Evolutionary conservation across 2,888 invertebrate species (phyloP).

Genomic region (Atethmia centrago): DNA sequence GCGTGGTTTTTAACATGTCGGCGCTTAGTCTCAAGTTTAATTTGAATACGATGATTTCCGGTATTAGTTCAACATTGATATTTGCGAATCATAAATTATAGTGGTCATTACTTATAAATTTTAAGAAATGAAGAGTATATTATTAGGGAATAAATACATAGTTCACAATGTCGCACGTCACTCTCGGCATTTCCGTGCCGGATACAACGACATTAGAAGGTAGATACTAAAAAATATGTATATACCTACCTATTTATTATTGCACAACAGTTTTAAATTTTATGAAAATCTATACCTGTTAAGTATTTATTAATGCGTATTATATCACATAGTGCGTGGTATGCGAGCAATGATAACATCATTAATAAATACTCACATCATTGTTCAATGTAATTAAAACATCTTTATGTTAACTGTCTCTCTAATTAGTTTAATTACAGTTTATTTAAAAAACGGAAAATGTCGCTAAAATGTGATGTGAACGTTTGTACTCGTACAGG

Average conservation of each 20-base stretch:
- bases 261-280: constrained; percentile 41
- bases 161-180: constrained; percentile 14
- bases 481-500: constrained; percentile 9
- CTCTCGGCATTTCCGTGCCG: constrained; percentile 19
- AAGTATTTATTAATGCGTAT: constrained; percentile 29
- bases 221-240: not conserved
- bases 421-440: constrained; percentile 51
- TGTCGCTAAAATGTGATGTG: constrained; percentile 12
- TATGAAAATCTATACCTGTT: constrained; percentile 15
- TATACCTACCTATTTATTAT: constrained; percentile 21
- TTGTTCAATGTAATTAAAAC: constrained; percentile 42
- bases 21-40: constrained; percentile 19
- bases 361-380: constrained; percentile 46
- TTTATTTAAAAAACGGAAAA: constrained; percentile 11
- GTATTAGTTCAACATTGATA: constrained; percentile 37
- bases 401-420: constrained; percentile 12
- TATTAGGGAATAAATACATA: constrained; percentile 1
- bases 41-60: constrained; percentile 51
- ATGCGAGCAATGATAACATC: constrained; percentile 41
- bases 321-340: constrained; percentile 25
- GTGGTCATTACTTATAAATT: not conserved
- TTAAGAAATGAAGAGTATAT: constrained; percentile 10
- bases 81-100: constrained; percentile 29
- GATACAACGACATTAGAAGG: constrained; percentile 4
- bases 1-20: constrained; percentile 1